Percentiles rank a stretch among this genome's conserved stretches.
These are phyloP conservation scores for Reinhardtius hippoglossoides DNA, from an alignment of 2,113 vertebrate genomes.

Conservation along the genomic window DNA sequence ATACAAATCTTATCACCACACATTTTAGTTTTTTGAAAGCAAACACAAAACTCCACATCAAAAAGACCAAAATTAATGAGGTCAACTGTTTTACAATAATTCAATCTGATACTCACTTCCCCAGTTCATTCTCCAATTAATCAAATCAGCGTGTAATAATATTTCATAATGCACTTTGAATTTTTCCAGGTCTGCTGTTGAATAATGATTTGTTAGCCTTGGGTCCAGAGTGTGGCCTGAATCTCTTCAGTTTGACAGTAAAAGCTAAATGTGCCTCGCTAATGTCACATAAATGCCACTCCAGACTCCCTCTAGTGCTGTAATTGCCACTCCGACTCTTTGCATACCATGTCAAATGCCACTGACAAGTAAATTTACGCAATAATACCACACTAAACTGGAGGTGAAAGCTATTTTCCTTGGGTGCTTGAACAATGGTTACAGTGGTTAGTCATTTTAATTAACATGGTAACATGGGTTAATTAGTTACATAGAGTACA, in stretches of 20 bases:
- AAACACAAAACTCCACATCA: too few relatives aligned
- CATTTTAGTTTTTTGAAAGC: too few relatives aligned
- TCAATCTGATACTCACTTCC: neutral
- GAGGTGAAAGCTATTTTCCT: slow-evolving; percentile 31
- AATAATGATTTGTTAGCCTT: slow-evolving; percentile 44
- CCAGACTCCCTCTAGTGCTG: slow-evolving; percentile 41
- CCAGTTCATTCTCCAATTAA: neutral
- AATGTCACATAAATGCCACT: slow-evolving; percentile 66
- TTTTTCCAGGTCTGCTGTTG: slow-evolving; percentile 23
- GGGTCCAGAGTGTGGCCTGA: slow-evolving; percentile 32
- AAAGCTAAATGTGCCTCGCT: slow-evolving; percentile 68
- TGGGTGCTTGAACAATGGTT: slow-evolving; percentile 9
- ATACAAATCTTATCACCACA: too few relatives aligned
- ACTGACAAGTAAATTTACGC: slow-evolving; percentile 61
- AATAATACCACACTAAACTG: slow-evolving; percentile 45
- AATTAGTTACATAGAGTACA: neutral
- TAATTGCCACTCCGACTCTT: slow-evolving; percentile 61
- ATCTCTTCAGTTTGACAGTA: slow-evolving; percentile 46
- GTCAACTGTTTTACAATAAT: neutral
- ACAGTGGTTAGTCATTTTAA: slow-evolving; percentile 20
- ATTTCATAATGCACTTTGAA: slow-evolving; percentile 9
- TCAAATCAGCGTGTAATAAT: neutral
- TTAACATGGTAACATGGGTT: slow-evolving; percentile 11
- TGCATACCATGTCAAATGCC: slow-evolving; percentile 43
- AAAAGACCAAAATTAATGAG: too few relatives aligned